Conservation (phyloP, 2,797 vertebrate genomes). For the Rousettus madagascariensis region DNA sequence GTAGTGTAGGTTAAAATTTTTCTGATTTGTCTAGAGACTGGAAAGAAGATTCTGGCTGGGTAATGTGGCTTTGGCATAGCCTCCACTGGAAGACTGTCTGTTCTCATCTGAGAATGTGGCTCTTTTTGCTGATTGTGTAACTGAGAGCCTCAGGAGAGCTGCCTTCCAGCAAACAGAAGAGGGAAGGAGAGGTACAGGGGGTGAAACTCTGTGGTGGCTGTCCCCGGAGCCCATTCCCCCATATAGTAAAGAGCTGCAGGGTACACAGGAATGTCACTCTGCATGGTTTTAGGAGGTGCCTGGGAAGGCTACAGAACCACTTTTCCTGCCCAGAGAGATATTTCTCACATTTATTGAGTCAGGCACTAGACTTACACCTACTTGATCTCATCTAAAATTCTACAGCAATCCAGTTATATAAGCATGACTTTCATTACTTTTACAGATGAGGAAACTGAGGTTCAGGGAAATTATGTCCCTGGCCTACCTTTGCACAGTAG, state of each 20-base stretch:
- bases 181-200: neutral
- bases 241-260: neutral
- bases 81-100: neutral
- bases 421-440: neutral
- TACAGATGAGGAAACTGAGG: neutral
- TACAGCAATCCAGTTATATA: neutral
- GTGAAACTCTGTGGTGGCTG: neutral
- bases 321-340: neutral
- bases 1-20: conserved; percentile 47
- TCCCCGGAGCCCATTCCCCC: neutral
- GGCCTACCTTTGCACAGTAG: neutral
- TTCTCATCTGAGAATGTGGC: neutral
- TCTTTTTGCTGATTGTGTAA: neutral
- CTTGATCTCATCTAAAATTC: conserved; percentile 16
- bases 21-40: neutral
- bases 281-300: no score
- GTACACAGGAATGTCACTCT: neutral
- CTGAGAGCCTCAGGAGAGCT: neutral
- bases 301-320: neutral
- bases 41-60: neutral
- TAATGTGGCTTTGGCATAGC: neutral
- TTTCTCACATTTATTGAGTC: neutral
- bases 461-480: neutral
- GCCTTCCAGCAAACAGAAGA: neutral
- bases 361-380: neutral